Evolutionary conservation across 2,113 vertebrate genomes (phyloP).

Genomic region (Cyphomyrus discorhynchus): DNA sequence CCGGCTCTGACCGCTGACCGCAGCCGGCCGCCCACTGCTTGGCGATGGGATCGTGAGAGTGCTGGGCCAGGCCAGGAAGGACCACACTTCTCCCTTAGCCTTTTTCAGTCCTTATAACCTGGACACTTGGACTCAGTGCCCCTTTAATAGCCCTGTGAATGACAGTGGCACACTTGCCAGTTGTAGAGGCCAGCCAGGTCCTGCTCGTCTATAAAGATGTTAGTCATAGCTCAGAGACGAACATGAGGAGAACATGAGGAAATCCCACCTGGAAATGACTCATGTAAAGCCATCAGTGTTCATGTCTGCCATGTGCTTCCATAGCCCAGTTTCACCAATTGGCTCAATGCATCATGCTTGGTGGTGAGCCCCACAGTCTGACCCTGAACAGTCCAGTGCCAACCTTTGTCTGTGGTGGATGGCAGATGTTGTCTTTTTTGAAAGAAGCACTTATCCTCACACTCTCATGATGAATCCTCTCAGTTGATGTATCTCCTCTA

Average conservation of each 20-base stretch:
- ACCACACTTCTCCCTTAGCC: not conserved
- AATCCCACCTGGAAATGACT: not conserved
- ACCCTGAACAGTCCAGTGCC: not conserved
- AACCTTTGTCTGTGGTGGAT: not conserved
- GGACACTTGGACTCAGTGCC: not conserved
- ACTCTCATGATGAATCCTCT: not conserved
- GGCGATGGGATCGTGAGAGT: constrained; percentile 18
- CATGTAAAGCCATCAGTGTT: not conserved
- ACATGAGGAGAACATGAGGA: not conserved
- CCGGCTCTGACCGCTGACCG: constrained; percentile 46
- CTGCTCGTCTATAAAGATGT: not conserved
- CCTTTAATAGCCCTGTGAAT: not conserved
- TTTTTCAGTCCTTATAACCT: not conserved
- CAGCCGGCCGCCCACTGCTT: constrained; percentile 47
- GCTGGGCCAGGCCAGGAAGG: not conserved
- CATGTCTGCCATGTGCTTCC: not conserved
- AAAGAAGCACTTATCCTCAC: not conserved
- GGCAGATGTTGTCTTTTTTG: not conserved
- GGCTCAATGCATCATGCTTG: not conserved
- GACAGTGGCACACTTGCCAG: not conserved
- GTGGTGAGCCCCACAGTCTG: not conserved
- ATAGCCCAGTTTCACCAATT: not conserved
- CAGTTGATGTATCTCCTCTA: not conserved
- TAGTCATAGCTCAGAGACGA: not conserved
- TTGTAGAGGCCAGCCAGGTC: not conserved